phyloP scores from a whole-genome alignment of 1,140 invertebrate genomes.

The Neodiprion pinetum region DNA sequence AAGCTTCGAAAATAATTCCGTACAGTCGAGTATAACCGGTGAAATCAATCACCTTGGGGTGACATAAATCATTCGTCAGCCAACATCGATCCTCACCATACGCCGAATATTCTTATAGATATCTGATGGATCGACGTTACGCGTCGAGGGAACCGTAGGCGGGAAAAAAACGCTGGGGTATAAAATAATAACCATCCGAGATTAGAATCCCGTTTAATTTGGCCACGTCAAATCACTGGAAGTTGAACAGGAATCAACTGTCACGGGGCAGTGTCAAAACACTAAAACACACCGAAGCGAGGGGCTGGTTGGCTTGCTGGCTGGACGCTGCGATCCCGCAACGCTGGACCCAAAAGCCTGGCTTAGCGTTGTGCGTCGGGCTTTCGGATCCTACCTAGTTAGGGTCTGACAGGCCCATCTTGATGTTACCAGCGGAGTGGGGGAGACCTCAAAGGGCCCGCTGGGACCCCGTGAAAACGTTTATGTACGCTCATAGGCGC shows the following conservation, averaged over 20 bases:
- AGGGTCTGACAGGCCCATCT: slow-evolving; percentile 56
- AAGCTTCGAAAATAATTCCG: no score
- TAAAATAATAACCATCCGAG: slow-evolving; percentile 32
- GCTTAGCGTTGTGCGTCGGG: slow-evolving; percentile 38
- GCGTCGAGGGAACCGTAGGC: not conserved
- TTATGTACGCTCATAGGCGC: slow-evolving; percentile 52
- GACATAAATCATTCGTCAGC: no score
- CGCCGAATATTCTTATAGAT: no score
- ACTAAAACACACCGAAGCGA: slow-evolving; percentile 40
- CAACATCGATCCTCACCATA: no score
- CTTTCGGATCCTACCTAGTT: slow-evolving; percentile 49
- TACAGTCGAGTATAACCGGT: no score
- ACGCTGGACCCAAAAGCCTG: slow-evolving; percentile 13
- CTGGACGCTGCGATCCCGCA: not conserved
- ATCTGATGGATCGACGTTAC: not conserved
- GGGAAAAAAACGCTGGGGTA: not conserved
- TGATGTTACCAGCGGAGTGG: slow-evolving; percentile 44
- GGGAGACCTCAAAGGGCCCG: slow-evolving; percentile 46
- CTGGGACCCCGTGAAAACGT: slow-evolving; percentile 53
- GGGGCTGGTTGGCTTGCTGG: not conserved
- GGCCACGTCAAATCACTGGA: slow-evolving; percentile 35
- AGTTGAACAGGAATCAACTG: slow-evolving; percentile 32
- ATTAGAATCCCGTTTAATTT: slow-evolving; percentile 41
- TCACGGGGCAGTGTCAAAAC: slow-evolving; percentile 54
- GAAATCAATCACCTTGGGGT: no score